These are phyloP conservation scores for Schizotus pectinicornis DNA, from an alignment of 2,888 invertebrate genomes.

Conservation along the genomic window DNA sequence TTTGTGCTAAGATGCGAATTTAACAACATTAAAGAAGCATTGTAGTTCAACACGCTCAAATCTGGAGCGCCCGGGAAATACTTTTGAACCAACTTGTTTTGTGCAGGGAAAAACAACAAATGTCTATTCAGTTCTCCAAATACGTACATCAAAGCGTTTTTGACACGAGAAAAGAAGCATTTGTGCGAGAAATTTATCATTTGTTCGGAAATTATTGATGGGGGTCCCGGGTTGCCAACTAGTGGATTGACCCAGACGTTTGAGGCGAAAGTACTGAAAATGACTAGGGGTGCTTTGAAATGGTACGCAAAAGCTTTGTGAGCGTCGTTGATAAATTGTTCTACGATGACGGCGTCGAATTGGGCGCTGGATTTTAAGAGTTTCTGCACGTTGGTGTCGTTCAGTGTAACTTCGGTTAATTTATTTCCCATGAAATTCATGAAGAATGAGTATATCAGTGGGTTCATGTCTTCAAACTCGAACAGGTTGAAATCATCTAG, in stretches of 20 bases:
- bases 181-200: slow-evolving; percentile 51
- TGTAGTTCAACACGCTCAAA: too few relatives aligned
- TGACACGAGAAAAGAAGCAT: not conserved
- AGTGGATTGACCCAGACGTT: slow-evolving; percentile 57
- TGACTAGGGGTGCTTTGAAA: slow-evolving; percentile 43
- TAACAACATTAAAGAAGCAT: slow-evolving; percentile 38
- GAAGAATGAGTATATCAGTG: not conserved
- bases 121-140: slow-evolving; percentile 4
- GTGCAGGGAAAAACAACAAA: slow-evolving; percentile 28
- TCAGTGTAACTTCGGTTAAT: slow-evolving; percentile 27
- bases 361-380: slow-evolving; percentile 46
- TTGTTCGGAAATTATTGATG: slow-evolving; percentile 60
- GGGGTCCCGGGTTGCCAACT: slow-evolving; percentile 58
- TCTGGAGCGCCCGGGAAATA: slow-evolving; percentile 1
- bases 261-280: slow-evolving; percentile 55
- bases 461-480: not conserved
- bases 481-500: slow-evolving; percentile 40
- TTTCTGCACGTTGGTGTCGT: slow-evolving; percentile 33
- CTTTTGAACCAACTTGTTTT: slow-evolving; percentile 39
- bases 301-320: slow-evolving; percentile 48
- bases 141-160: not conserved
- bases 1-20: slow-evolving; percentile 61
- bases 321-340: slow-evolving; percentile 59
- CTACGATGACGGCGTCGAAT: slow-evolving; percentile 52
- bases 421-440: not conserved